Percentiles rank a stretch among this genome's conserved stretches.
Evolutionary conservation across 1,140 invertebrate species (phyloP).

Genomic region (Oedothorax gibbosus): DNA sequence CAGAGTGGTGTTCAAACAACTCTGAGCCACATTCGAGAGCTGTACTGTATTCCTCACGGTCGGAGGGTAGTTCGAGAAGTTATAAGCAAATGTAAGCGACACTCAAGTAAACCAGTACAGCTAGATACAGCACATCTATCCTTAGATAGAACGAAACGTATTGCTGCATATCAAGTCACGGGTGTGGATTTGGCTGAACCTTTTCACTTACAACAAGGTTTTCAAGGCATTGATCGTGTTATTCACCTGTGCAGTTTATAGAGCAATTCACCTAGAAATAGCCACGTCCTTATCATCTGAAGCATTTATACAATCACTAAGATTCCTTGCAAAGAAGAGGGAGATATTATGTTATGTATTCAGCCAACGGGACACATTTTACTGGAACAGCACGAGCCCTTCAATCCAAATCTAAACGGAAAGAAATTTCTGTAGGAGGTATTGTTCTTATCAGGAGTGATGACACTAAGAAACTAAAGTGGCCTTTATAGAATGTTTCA

Average conservation of each 20-base stretch:
- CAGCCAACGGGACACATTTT: not conserved
- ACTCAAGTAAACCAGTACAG: not conserved
- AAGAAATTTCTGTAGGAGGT: no score
- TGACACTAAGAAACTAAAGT: no score
- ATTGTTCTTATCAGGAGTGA: no score
- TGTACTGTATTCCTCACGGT: not conserved
- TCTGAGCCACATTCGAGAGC: not conserved
- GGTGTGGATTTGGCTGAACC: conserved; percentile 34
- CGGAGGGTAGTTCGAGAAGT: not conserved
- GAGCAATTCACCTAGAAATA: conserved; percentile 33
- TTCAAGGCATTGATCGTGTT: conserved; percentile 26
- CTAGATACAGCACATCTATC: not conserved
- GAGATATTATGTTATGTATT: not conserved
- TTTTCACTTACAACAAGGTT: not conserved
- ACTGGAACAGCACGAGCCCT: not conserved
- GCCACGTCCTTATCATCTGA: conserved; percentile 65
- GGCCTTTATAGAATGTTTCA: no score
- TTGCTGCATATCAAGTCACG: conserved; percentile 64
- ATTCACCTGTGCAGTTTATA: not conserved
- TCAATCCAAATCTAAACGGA: no score
- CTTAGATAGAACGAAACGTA: conserved; percentile 17
- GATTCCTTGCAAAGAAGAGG: conserved; percentile 13
- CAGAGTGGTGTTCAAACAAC: conserved; percentile 12
- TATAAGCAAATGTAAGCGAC: not conserved
- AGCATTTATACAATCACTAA: not conserved